Evolutionary conservation across 30 jellyfish, hydroid and myxozoan species (phyloP).

Genomic region (Aurelia sp.): DNA sequence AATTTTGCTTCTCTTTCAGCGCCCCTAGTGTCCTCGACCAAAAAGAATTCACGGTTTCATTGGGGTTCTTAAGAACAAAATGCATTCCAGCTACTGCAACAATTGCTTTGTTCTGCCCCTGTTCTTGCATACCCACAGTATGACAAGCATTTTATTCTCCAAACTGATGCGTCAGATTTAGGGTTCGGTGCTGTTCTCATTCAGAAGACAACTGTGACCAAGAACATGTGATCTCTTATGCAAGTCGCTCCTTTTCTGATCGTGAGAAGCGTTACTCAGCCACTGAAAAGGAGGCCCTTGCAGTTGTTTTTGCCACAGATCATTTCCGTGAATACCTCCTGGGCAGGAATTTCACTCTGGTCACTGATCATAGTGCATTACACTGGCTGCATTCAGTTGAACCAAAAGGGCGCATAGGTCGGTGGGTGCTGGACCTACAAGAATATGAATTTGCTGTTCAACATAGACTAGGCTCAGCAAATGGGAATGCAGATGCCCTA

Average conservation of each 20-base stretch:
- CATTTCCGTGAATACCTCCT: slow-evolving; percentile 44
- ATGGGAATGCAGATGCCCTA: too few relatives aligned
- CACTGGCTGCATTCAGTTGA: slow-evolving; percentile 46
- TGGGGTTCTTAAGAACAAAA: too few relatives aligned
- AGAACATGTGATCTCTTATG: slow-evolving; percentile 49
- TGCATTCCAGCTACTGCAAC: too few relatives aligned
- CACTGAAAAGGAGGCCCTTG: slow-evolving; percentile 68
- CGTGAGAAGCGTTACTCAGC: slow-evolving; percentile 45
- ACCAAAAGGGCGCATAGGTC: slow-evolving; percentile 51
- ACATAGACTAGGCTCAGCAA: slow-evolving; percentile 40
- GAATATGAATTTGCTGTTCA: slow-evolving; percentile 26
- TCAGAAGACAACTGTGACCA: slow-evolving; percentile 27
- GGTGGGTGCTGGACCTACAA: slow-evolving; percentile 48
- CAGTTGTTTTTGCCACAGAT: slow-evolving; percentile 32
- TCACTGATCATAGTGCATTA: slow-evolving; percentile 42
- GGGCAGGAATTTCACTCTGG: slow-evolving; percentile 25
- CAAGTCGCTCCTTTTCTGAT: slow-evolving; percentile 25
- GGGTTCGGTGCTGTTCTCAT: slow-evolving; percentile 51
- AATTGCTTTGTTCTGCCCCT: slow-evolving; percentile 66
- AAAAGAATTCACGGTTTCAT: too few relatives aligned
- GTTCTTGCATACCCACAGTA: slow-evolving; percentile 42
- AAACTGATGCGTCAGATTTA: slow-evolving; percentile 30
- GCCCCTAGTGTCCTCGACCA: slow-evolving; percentile 37
- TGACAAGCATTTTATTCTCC: slow-evolving; percentile 28
- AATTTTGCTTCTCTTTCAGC: slow-evolving; percentile 50